Base-by-base conservation (phyloP, 2,797 vertebrate species). In the Pangasius djambal region DNA sequence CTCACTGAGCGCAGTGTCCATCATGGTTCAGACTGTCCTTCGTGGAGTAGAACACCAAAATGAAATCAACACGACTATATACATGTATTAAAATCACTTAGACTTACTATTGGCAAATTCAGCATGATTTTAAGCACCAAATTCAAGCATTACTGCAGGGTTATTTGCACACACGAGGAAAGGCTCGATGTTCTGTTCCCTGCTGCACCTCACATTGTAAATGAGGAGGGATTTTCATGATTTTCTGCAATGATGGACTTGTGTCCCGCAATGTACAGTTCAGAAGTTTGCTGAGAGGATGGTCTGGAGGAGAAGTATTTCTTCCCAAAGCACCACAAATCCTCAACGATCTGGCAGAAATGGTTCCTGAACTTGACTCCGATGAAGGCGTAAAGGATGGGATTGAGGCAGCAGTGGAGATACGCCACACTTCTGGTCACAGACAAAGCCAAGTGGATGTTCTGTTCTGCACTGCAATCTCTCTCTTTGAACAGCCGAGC, bases 341-440 rank as follows among this genome's bases (percentile, higher is more conserved):
- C 97, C 86, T 92, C 91, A 82, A 97, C 86, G 65, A 98, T 96
- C 92, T 97, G 97, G 78, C 87, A 84, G 89, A 99, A 98, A 93
- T 98, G 96, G 93, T 89, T 97, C 87, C 98, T 95, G 92, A 99
- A 99, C 92, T 97, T 98, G 72, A 98, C 97, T 5, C 98, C 98
- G 0, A 98, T 92, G 88, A 99, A 99, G 0, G 98, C 98, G 0
- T 99, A 99, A 34, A 99, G 96, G 85, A 98, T 91, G 0, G 98
- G 98, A 86, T 99, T 99, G 85, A 99, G 93, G 7, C 98, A 98
- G 91, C 98, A 98, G 92, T 97, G 98, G 67, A 99, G 96, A 94
- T 98, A 99, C 0, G 98, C 98, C 50, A 98, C 7, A 15, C 94
- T 96, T 91, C 96, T 96, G 2, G 95, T 96, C 88, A 94, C 37